Evolutionary conservation across 1,140 invertebrate species (phyloP).

Genomic region (Eurytemora carolleeae): DNA sequence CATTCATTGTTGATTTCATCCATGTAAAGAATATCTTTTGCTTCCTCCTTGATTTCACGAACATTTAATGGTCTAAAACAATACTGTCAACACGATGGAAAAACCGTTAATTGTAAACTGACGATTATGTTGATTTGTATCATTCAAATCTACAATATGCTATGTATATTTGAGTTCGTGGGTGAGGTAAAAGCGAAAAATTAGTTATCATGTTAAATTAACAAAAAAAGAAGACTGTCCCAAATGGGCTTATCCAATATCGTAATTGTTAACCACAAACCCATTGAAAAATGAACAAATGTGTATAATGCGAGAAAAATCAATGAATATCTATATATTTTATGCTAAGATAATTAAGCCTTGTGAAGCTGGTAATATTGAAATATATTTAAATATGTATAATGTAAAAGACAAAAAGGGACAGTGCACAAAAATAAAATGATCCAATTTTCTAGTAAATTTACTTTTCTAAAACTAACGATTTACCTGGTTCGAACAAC

Average conservation of each 20-base stretch:
- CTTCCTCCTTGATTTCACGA: constrained; percentile 8
- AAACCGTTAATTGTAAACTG: not conserved
- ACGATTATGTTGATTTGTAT: not conserved
- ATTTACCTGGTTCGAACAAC: not conserved
- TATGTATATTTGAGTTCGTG: not conserved
- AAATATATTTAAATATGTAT: not conserved
- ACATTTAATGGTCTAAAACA: constrained; percentile 2
- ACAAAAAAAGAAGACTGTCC: too few relatives aligned
- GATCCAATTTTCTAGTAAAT: not conserved
- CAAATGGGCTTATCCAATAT: not conserved
- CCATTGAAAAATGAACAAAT: too few relatives aligned
- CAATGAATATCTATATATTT: not conserved
- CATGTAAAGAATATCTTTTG: constrained; percentile 10
- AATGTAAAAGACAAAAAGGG: not conserved
- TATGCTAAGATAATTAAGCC: not conserved
- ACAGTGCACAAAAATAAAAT: not conserved
- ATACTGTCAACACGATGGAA: too few relatives aligned
- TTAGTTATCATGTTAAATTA: too few relatives aligned
- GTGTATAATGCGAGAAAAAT: too few relatives aligned
- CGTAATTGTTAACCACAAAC: not conserved
- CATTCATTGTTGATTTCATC: constrained; percentile 14
- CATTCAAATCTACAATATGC: not conserved
- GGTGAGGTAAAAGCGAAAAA: too few relatives aligned
- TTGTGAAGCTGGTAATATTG: not conserved
- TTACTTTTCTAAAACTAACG: not conserved